Conservation (phyloP, 2,888 invertebrate species). For the Volucella inflata region DNA sequence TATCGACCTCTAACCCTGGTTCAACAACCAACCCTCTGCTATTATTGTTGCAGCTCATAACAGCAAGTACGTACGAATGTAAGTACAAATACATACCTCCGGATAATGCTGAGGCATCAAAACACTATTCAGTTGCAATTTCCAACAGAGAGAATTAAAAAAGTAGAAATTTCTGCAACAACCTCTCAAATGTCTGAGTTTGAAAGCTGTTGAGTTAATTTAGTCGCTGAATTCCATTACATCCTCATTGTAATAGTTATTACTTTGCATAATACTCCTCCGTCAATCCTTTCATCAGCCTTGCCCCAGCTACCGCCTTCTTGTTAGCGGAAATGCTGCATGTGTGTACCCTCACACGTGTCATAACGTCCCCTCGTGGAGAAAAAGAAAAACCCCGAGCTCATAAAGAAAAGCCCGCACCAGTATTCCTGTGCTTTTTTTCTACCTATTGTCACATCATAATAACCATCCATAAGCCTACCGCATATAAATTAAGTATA, state of each 20-base stretch:
- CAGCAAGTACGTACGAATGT: too few relatives aligned
- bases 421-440: constrained; percentile 33
- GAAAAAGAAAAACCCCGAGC: not conserved
- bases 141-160: not conserved
- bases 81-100: not conserved
- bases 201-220: constrained; percentile 42
- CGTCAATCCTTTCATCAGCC: constrained; percentile 36
- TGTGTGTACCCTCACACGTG: constrained; percentile 12
- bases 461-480: constrained; percentile 68
- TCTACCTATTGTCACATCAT: constrained; percentile 54
- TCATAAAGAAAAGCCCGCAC: constrained; percentile 31
- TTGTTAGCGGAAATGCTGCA: constrained; percentile 47
- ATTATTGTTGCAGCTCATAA: too few relatives aligned
- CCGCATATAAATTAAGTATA: constrained; percentile 70
- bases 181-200: constrained; percentile 40
- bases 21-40: too few relatives aligned
- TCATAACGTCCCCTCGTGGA: constrained; percentile 10
- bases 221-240: constrained; percentile 46
- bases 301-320: not conserved
- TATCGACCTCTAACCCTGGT: too few relatives aligned
- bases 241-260: constrained; percentile 26
- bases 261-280: constrained; percentile 59
- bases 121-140: not conserved
- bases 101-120: not conserved
- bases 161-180: not conserved